Evolutionary conservation across 2,888 invertebrate species (phyloP).

Genomic region (Apamea anceps): DNA sequence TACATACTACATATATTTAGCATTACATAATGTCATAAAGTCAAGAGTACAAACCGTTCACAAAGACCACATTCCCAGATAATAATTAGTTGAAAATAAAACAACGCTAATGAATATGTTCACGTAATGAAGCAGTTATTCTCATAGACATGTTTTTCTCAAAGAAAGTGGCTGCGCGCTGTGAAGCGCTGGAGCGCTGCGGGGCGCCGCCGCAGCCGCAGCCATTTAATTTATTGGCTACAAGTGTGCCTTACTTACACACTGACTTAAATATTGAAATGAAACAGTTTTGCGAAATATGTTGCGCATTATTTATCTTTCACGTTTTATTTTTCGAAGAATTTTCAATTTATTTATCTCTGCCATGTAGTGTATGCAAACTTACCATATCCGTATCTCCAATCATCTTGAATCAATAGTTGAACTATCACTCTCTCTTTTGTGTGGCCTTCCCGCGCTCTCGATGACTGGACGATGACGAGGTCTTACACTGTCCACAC

Average conservation of each 20-base stretch:
- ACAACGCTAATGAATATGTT: slow-evolving; percentile 32
- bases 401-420: neutral
- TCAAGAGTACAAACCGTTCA: slow-evolving; percentile 5
- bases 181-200: slow-evolving; percentile 20
- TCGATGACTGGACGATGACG: neutral
- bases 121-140: slow-evolving; percentile 29
- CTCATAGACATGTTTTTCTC: slow-evolving; percentile 43
- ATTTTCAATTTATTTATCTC: neutral
- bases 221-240: slow-evolving; percentile 46
- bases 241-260: slow-evolving; percentile 41
- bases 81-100: slow-evolving; percentile 44
- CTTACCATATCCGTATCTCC: neutral
- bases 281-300: slow-evolving; percentile 30
- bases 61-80: slow-evolving; percentile 22
- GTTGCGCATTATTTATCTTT: slow-evolving; percentile 11
- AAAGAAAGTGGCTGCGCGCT: slow-evolving; percentile 30
- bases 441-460: neutral
- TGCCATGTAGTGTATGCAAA: neutral
- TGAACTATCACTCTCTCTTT: neutral
- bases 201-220: slow-evolving; percentile 35
- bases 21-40: neutral
- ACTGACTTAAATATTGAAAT: slow-evolving; percentile 53
- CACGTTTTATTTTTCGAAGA: neutral
- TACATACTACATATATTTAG: neutral
- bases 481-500: neutral